Percentiles rank a stretch among this genome's conserved stretches.
Evolutionary conservation across 2,113 vertebrate genomes (phyloP).

Genomic region (Bostrychus sinensis): DNA sequence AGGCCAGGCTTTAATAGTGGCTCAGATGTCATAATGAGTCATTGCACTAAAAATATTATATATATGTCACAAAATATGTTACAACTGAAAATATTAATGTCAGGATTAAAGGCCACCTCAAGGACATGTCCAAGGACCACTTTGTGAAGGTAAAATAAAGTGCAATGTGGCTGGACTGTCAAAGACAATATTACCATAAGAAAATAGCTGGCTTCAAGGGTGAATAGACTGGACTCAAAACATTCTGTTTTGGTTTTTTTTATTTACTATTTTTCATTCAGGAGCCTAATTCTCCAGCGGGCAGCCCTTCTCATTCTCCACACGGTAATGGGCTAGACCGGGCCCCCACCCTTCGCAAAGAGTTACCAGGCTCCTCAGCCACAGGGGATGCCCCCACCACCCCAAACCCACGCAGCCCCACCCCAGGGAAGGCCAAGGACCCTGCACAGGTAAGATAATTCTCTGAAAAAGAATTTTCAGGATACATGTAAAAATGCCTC

Average conservation of each 20-base stretch:
- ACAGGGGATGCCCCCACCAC: conserved; percentile 78
- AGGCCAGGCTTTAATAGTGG: neutral
- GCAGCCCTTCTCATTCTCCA: conserved; percentile 77
- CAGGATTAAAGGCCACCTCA: neutral
- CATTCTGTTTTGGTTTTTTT: conserved; percentile 15
- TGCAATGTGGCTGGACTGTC: conserved; percentile 6
- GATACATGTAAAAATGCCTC: neutral
- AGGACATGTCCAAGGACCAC: neutral
- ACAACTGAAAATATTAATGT: conserved; percentile 6
- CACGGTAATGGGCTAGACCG: conserved; percentile 80
- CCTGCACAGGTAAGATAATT: conserved; percentile 72
- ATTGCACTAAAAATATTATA: neutral
- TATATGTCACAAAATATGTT: neutral
- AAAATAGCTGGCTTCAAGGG: neutral
- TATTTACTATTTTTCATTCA: conserved; percentile 44
- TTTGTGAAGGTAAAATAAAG: conserved; percentile 10
- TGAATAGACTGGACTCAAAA: neutral
- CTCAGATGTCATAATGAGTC: neutral
- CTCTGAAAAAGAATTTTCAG: neutral
- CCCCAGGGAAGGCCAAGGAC: conserved; percentile 81
- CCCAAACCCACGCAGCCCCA: conserved; percentile 77
- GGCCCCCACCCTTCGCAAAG: conserved; percentile 66
- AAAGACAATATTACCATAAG: conserved; percentile 4
- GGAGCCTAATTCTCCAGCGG: conserved; percentile 84
- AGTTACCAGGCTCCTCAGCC: conserved; percentile 79